Base-by-base conservation (phyloP, 1,140 invertebrate genomes). In the Habropoda laboriosa region DNA sequence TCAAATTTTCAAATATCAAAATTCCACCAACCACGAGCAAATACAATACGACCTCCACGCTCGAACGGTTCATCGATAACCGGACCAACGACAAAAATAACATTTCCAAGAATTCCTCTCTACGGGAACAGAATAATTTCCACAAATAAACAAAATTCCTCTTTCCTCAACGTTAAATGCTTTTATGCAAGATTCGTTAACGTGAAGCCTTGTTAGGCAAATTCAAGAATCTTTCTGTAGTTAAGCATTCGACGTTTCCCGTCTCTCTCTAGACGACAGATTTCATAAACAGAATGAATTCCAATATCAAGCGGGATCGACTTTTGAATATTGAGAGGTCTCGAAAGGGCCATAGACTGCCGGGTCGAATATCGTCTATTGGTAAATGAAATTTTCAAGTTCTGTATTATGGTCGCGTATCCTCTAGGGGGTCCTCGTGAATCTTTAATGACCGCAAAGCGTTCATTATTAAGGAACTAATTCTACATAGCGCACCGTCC, bases 381-480 rank as follows among this genome's bases (percentile, higher is more conserved):
- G 75, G 24, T 57, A 77, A 70, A 77, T 77, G 64, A 70, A 77
- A 78, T 78, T 71, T 71, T 78, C 75, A 61, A 18, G 12, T 7
- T 49, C 42, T 42, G 75, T 30, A 51, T 57, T 61, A 71, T 32
- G 12, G 21, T 24, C 53, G 35, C 32, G 67, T 40, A 38, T 27
- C 12, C 49, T 30, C 30, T 1, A 18, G 40, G 24, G 57, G 40
- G 40, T 30, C 24, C 61, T 58, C 58, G 38, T 79, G 58, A 79
- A 79, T 79, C 51, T 42, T 74, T 79, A 64, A 79, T 27, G n/a
- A 30, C 24, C 60, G 47, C 60, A 16, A 13, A 53, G 30, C 60
- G 60, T 79, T 40, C 71, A 79, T 79, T 79, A 79, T 79, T 79
- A 79, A 79, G 24, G 30, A 49, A 55, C 60, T 74, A 79, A 79